Evolutionary conservation across 1,140 invertebrate species (phyloP).

Genomic region (Ectropis grisescens): DNA sequence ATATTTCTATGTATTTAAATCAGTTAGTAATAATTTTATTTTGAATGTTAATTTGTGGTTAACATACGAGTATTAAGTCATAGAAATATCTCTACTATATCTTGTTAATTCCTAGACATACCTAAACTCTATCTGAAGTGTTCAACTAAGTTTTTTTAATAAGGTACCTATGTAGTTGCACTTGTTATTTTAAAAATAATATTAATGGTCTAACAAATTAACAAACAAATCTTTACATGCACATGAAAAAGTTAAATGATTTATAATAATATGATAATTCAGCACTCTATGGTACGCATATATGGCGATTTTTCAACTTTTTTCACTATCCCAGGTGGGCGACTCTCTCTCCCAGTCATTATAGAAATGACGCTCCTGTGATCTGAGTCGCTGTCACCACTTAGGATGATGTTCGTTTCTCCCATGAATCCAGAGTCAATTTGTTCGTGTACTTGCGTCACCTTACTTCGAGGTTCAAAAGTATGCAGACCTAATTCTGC

Average conservation of each 20-base stretch:
- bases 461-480: slow-evolving; percentile 23
- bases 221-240: no score
- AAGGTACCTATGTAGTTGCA: background rate
- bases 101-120: no score
- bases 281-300: slow-evolving; percentile 51
- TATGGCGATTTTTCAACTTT: slow-evolving; percentile 49
- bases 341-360: slow-evolving; percentile 40
- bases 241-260: no score
- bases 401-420: slow-evolving; percentile 55
- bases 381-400: slow-evolving; percentile 61
- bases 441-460: slow-evolving; percentile 33
- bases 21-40: no score
- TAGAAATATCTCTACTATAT: no score
- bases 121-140: no score
- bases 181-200: slow-evolving; percentile 1
- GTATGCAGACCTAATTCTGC: slow-evolving; percentile 39
- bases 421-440: slow-evolving; percentile 56
- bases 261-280: slow-evolving; percentile 1
- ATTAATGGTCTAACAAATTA: no score
- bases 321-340: slow-evolving; percentile 36
- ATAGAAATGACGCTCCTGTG: slow-evolving; percentile 63
- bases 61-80: no score
- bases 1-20: no score
- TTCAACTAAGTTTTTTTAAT: no score
- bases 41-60: no score